Base-by-base conservation (phyloP, 2,888 invertebrate species). In the Anodontia alba region DNA sequence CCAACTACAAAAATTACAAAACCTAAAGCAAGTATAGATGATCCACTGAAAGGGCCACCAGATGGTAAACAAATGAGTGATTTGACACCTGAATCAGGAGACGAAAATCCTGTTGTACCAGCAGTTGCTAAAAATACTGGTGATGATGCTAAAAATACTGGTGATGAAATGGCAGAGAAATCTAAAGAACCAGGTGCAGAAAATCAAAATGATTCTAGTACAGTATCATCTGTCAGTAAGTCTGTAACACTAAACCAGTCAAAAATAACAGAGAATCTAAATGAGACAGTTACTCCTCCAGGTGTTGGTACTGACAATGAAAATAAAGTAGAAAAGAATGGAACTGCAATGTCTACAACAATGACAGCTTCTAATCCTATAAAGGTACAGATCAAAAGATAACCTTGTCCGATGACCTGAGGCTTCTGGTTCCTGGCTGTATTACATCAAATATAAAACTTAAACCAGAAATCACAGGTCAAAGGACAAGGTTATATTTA, bases 21-120 rank as follows among this genome's bases (percentile, higher is more conserved):
- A 23, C 67, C 67, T 67, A 67, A 36, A 36, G 77, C 79, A 38
- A 72, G 76, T 1, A 80, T 77, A 20, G 84, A 84, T 73, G 72
- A 69, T 10, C 38, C 46, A 33, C 74, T 80, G 5, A 69, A 81
- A n/a, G 23, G n/a, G 8, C 70, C 72, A 66, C 76, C 82, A 38
- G 81, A 79, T 76, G 81, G 79, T n/a, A 51, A 69, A 42, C 42
- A 62, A 3, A 62, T 87, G 15, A 46, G 26, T 43, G 71, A 57
- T 57, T 26, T 57, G 12, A 57, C 23, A 29, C 57, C 26, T 17
- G 57, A 7, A 29, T 23, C 23, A 5, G 49, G n/a, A 20, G 20
- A 49, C 8, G n/a, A 17, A 15, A 49, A 20, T 3, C 57, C 57
- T 26, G 57, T 10, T 5, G 29, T 29, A 29, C 57, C 26, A 57